Evolutionary conservation across 2,888 invertebrate genomes (phyloP).

Genomic region (Phania funesta): DNA sequence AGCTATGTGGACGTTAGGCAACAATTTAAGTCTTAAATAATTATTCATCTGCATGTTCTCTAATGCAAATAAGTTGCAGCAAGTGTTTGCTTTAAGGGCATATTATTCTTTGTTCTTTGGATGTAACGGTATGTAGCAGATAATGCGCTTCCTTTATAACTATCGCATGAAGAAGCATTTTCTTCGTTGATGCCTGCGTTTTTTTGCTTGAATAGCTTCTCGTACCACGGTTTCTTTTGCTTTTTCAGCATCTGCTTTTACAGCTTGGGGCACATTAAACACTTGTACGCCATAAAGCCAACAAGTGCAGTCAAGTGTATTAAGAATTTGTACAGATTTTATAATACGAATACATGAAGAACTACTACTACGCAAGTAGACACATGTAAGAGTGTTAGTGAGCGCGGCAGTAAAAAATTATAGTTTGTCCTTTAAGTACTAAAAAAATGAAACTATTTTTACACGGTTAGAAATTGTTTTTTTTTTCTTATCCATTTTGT

Average conservation of each 20-base stretch:
- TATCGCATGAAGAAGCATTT: neutral
- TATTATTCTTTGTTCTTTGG: neutral
- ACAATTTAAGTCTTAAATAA: slow-evolving; percentile 23
- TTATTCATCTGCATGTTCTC: slow-evolving; percentile 50
- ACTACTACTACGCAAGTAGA: neutral
- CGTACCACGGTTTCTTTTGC: slow-evolving; percentile 1
- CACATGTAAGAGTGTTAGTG: neutral
- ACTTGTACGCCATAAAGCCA: slow-evolving; percentile 64
- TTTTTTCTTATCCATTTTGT: neutral
- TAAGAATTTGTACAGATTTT: slow-evolving; percentile 61
- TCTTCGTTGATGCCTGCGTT: neutral
- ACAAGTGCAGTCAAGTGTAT: slow-evolving; percentile 65
- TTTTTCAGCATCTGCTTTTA: slow-evolving; percentile 55
- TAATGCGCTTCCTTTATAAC: slow-evolving; percentile 37
- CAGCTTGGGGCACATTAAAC: slow-evolving; percentile 57
- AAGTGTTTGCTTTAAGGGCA: slow-evolving; percentile 54
- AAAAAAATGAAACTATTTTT: slow-evolving; percentile 2
- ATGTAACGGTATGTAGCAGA: neutral
- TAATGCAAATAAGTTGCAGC: slow-evolving; percentile 59
- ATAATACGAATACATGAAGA: slow-evolving; percentile 32
- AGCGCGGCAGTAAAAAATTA: neutral
- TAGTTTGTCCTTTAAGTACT: slow-evolving; percentile 18
- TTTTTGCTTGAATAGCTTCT: neutral
- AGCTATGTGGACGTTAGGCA: neutral
- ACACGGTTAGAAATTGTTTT: neutral